A percentile compares a stretch with the other conserved stretches of the same genome.
These are phyloP conservation scores for Latheticus oryzae DNA, from an alignment of 2,888 invertebrate genomes.

Conservation along the genomic window DNA sequence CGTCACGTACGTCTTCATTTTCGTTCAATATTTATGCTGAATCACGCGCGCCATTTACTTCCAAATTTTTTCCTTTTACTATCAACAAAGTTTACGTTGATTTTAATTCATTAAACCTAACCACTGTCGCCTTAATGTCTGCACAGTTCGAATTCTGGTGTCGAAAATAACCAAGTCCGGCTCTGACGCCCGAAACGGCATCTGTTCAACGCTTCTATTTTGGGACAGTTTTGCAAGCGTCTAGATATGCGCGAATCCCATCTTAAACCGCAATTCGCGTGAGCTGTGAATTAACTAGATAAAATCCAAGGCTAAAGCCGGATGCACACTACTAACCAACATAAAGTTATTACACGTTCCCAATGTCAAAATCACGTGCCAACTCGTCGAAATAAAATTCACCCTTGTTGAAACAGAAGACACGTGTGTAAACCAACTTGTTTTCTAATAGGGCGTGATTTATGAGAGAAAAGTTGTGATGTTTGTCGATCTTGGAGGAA, in stretches of 20 bases:
- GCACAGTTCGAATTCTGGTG: slow-evolving; percentile 3
- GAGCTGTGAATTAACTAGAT: slow-evolving; percentile 37
- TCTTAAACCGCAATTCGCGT: slow-evolving; percentile 35
- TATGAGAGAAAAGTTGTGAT: slow-evolving; percentile 14
- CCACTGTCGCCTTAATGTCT: background rate
- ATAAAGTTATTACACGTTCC: background rate
- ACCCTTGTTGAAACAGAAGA: background rate
- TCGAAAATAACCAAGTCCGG: slow-evolving; percentile 12
- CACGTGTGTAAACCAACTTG: slow-evolving; percentile 3
- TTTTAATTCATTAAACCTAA: too few species aligned
- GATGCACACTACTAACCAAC: slow-evolving; percentile 20
- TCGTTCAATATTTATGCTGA: slow-evolving; percentile 21
- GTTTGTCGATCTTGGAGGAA: slow-evolving; percentile 3
- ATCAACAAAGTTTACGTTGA: too few species aligned
- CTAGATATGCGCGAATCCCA: slow-evolving; percentile 41
- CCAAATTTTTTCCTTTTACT: too few species aligned
- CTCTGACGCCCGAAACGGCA: slow-evolving; percentile 23
- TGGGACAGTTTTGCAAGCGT: slow-evolving; percentile 40
- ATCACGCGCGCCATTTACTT: slow-evolving; percentile 12
- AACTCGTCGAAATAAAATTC: background rate
- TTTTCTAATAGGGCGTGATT: slow-evolving; percentile 20
- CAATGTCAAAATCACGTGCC: slow-evolving; percentile 9
- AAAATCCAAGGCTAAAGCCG: slow-evolving; percentile 28
- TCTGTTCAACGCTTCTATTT: slow-evolving; percentile 33
- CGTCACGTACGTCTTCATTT: slow-evolving; percentile 26